Percentiles rank a stretch among this genome's conserved stretches.
Evolutionary conservation across 1,140 invertebrate species (phyloP).

Genomic region (Stratiolaelaps scimitus): DNA sequence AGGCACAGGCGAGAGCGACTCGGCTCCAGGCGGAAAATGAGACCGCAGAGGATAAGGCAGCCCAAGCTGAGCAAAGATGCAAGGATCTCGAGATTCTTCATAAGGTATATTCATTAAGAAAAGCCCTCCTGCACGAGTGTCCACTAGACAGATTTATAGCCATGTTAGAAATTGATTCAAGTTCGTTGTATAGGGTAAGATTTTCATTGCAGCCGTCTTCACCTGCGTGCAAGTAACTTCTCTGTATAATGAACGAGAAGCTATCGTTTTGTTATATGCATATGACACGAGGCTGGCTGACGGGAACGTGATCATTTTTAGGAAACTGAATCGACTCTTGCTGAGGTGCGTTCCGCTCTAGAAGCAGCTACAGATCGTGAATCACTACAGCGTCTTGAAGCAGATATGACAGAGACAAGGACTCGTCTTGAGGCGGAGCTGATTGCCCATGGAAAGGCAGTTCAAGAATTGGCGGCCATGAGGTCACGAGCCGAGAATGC

Average conservation of each 20-base stretch:
- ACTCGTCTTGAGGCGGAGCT: not conserved
- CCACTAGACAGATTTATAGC: no score
- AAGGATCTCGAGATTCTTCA: no score
- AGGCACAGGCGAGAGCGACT: not conserved
- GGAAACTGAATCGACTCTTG: constrained; percentile 1
- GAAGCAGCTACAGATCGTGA: not conserved
- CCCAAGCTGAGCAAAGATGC: not conserved
- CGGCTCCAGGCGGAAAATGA: constrained; percentile 13
- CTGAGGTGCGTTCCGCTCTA: not conserved
- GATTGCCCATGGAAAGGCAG: constrained; percentile 9
- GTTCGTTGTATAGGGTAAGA: no score
- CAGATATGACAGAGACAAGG: not conserved
- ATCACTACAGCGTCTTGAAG: not conserved
- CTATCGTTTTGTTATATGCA: no score
- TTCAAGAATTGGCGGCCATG: constrained; percentile 1
- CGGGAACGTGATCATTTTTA: not conserved
- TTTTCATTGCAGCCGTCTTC: no score
- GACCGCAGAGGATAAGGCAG: not conserved
- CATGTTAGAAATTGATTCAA: no score
- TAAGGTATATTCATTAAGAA: no score
- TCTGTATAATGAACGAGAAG: no score
- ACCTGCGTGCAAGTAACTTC: no score
- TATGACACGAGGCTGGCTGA: not conserved
- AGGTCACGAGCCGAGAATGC: not conserved
- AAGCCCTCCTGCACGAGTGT: no score